phyloP scores from a whole-genome alignment of 2,797 vertebrate genomes.

The Sciurus vulgaris region DNA sequence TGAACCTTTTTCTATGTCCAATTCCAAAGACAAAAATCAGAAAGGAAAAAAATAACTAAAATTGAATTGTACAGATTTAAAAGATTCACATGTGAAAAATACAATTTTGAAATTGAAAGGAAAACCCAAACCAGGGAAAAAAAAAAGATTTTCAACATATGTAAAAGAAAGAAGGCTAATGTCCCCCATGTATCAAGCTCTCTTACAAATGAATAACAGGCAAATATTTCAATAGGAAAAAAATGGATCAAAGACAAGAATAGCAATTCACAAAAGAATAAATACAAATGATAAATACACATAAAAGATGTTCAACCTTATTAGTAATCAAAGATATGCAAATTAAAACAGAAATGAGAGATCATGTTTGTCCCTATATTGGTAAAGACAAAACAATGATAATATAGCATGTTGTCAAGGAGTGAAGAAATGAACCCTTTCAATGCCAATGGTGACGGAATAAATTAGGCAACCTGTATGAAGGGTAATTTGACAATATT shows the following conservation, averaged over 20 bases:
- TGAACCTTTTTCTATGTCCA: not conserved
- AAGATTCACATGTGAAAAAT: not conserved
- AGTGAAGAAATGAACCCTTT: not conserved
- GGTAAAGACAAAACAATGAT: not conserved
- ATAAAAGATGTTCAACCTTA: constrained; percentile 4
- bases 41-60: constrained; percentile 17
- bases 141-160: not conserved
- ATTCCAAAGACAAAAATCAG: constrained; percentile 35
- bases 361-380: not conserved
- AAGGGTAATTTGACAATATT: not conserved
- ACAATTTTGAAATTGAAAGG: constrained; percentile 40
- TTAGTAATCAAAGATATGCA: constrained; percentile 54
- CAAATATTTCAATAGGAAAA: constrained; percentile 39
- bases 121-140: not conserved
- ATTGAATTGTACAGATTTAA: constrained; percentile 5
- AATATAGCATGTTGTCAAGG: not conserved
- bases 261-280: constrained; percentile 53
- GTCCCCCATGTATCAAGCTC: not conserved
- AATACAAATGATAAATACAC: constrained; percentile 24
- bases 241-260: not conserved
- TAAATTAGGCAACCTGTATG: not conserved
- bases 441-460: not conserved
- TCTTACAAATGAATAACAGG: not conserved
- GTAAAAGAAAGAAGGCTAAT: not conserved
- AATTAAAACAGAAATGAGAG: constrained; percentile 50